Evolutionary conservation across 2,113 vertebrate species (phyloP).

Genomic region (Stigmatopora argus): DNA sequence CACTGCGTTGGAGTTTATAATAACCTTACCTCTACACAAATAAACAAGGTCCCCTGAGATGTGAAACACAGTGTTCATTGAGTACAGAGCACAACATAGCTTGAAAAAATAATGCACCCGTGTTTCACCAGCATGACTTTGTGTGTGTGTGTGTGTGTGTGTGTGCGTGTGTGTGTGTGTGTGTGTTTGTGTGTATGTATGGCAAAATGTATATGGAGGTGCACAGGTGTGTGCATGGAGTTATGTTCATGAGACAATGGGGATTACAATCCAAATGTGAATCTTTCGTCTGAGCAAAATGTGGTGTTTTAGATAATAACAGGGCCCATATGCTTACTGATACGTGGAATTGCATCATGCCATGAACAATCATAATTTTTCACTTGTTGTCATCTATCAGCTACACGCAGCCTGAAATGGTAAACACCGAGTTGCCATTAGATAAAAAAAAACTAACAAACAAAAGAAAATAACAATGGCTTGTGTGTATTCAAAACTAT

Average conservation of each 20-base stretch:
- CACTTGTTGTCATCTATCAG: conserved; percentile 52
- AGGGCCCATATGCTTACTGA: conserved; percentile 55
- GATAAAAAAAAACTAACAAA: conserved; percentile 36
- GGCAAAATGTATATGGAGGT: conserved; percentile 11
- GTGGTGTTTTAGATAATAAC: conserved; percentile 66
- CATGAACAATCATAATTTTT: conserved; percentile 52
- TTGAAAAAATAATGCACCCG: conserved; percentile 51
- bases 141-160: conserved; percentile 23
- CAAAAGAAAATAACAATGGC: conserved; percentile 10
- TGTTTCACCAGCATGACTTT: conserved; percentile 46
- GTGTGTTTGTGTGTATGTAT: conserved; percentile 21
- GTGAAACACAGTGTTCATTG: conserved; percentile 38
- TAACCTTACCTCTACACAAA: conserved; percentile 26
- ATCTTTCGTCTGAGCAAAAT: conserved; percentile 59
- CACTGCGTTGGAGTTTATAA: conserved; percentile 35
- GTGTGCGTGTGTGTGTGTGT: conserved; percentile 23
- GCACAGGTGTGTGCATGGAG: neutral
- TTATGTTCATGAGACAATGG: conserved; percentile 4
- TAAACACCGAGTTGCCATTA: conserved; percentile 30
- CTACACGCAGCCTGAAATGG: conserved; percentile 40
- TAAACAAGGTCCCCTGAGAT: conserved; percentile 49
- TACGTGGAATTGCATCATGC: conserved; percentile 53
- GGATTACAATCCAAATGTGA: conserved; percentile 34
- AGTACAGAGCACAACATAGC: conserved; percentile 37
- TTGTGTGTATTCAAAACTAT: conserved; percentile 11